phyloP scores from a whole-genome alignment of 53 echinoderm and acorn worm species.

The Actinopyga echinites region DNA sequence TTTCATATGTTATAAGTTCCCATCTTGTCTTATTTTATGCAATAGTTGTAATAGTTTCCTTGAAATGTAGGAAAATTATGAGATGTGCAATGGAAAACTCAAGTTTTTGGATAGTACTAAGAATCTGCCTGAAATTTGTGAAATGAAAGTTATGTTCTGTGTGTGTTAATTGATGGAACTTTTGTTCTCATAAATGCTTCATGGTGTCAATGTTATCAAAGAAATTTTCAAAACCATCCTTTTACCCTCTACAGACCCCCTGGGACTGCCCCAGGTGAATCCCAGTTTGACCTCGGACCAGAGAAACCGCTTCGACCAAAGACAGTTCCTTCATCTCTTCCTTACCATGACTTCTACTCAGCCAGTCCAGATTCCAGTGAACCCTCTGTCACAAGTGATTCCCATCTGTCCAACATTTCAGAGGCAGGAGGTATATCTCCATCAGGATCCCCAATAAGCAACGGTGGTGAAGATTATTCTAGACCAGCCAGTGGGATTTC shows the following conservation, averaged over 20 bases:
- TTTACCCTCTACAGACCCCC: constrained; percentile 67
- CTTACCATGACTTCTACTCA: constrained; percentile 48
- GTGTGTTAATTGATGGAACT: too few species aligned
- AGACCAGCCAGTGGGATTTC: constrained; percentile 56
- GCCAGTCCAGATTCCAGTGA: constrained; percentile 92
- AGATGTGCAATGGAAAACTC: too few species aligned
- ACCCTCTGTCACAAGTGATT: constrained; percentile 64
- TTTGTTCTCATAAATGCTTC: too few species aligned
- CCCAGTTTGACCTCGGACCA: constrained; percentile 56
- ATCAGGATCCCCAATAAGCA: constrained; percentile 26
- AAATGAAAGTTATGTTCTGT: too few species aligned
- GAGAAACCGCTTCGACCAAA: constrained; percentile 56
- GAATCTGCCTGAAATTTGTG: too few species aligned
- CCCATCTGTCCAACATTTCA: constrained; percentile 84
- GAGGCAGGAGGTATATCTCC: constrained; percentile 89
- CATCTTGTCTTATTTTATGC: too few species aligned
- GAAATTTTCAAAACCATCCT: not conserved
- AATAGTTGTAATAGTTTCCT: too few species aligned
- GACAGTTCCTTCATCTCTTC: constrained; percentile 67
- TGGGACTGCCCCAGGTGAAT: constrained; percentile 74
- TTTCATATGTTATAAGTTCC: too few species aligned
- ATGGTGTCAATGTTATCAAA: too few species aligned
- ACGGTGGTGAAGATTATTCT: constrained; percentile 22
- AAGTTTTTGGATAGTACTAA: too few species aligned
- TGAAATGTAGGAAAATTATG: too few species aligned